These are phyloP conservation scores for Plagodis pulveraria DNA, from an alignment of 2,888 invertebrate species.

Conservation along the genomic window DNA sequence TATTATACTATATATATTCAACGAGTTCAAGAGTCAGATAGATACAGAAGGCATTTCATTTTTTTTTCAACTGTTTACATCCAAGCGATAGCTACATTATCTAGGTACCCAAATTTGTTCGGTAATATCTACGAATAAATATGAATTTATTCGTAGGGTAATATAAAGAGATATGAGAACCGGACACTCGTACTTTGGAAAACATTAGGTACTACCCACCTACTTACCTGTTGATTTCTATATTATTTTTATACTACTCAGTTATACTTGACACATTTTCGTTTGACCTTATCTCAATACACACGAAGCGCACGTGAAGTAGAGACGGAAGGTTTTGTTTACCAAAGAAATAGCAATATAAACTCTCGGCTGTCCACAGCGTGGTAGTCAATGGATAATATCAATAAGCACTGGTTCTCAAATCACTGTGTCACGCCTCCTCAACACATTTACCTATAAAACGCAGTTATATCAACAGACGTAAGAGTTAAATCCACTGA, in stretches of 20 bases:
- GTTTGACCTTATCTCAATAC: constrained; percentile 18
- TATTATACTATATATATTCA: no score
- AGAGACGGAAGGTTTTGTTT: constrained; percentile 22
- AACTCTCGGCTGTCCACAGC: constrained; percentile 15
- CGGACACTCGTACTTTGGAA: no score
- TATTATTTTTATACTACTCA: background rate
- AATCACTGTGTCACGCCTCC: constrained; percentile 27
- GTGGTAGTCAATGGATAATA: constrained; percentile 25
- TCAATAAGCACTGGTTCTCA: constrained; percentile 31
- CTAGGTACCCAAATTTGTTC: no score
- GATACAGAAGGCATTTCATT: no score
- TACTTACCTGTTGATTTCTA: background rate
- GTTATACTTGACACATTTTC: constrained; percentile 13
- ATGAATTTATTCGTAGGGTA: no score
- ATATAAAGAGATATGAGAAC: no score
- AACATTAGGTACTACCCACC: no score
- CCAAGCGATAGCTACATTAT: no score
- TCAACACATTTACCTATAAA: constrained; percentile 11
- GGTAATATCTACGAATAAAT: no score
- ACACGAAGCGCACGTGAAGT: constrained; percentile 5
- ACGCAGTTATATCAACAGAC: constrained; percentile 24
- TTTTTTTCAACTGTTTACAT: no score
- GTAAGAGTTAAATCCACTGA: constrained; percentile 11
- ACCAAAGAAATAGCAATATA: constrained; percentile 29
- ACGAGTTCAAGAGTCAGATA: no score